Conservation (phyloP, 2,797 vertebrate species). For the Danio kyathit region DNA sequence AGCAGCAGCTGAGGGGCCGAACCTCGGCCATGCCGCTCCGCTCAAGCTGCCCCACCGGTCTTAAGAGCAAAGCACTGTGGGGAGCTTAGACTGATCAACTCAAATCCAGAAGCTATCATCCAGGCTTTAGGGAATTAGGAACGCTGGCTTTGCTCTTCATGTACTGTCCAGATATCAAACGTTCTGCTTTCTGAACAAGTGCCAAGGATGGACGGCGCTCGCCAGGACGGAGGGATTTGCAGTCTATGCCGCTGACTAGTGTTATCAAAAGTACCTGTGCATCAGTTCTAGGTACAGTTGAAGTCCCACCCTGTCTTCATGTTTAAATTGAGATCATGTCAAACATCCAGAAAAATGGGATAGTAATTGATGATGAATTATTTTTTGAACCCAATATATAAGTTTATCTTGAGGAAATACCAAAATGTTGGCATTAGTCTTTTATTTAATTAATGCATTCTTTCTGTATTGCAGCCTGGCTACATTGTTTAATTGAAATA, state of each 20-base stretch:
- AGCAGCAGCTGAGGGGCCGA: conserved; percentile 81
- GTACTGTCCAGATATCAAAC: conserved; percentile 37
- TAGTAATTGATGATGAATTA: no score
- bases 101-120: conserved; percentile 27
- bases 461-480: no score
- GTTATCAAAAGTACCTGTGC: no score
- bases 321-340: no score
- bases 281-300: no score
- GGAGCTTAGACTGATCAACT: conserved; percentile 47
- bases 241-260: not conserved
- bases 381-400: no score
- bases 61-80: conserved; percentile 50
- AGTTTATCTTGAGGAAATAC: no score
- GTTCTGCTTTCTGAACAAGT: conserved; percentile 28
- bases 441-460: no score
- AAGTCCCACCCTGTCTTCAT: no score
- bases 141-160: conserved; percentile 5
- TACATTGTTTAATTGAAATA: no score
- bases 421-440: no score
- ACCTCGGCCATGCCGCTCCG: conserved; percentile 60
- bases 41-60: conserved; percentile 55
- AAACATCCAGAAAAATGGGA: no score
- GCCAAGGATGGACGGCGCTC: not conserved
- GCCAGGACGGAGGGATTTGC: conserved; percentile 7
- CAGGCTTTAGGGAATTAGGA: conserved; percentile 20